Base-by-base conservation (phyloP, 2,113 vertebrate genomes). In the Bathybates hornii region DNA sequence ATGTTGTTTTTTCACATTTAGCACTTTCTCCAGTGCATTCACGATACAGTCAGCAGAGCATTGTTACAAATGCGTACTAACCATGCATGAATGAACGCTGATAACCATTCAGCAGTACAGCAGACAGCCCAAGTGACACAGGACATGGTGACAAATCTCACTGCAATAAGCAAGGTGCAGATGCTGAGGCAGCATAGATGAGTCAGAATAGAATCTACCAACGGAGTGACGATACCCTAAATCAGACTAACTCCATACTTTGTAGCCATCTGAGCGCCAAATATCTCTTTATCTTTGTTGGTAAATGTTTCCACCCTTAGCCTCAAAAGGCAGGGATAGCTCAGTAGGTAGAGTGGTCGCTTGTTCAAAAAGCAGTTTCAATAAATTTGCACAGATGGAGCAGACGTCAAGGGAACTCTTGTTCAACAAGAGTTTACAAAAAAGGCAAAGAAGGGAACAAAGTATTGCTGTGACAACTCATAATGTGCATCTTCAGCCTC, bases 151-250 rank as follows among this genome's bases (percentile, higher is more conserved):
- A 79, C 38, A 80, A 86, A 91, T 86, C 32, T 87, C 71, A 81
- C 61, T 50, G 87, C 71, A 87, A 82, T 88, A 93, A 93, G 91
- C 89, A 89, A 38, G 24, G 81, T 14, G 17, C 17, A 83, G 78
- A 88, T 80, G 95, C 93, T 95, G 94, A 96, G 90, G 82, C 92
- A 94, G 95, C 93, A 92, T 54, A 89, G 56, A 85, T 71, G 4
- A 87, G 84, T 68, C 84, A 93, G 90, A 94, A 93, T 78, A 89
- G 91, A 94, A 95, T 93, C 88, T 87, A 90, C 79, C 10, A 48
- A 85, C 82, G 48, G 50, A 83, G 53, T 41, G 24, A 36, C 21
- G 56, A 41, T 12, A 63, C 36, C 73, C 41, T 52, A 81, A 54
- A 17, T 76, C 43, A 76, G 59, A 86, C 48, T 6, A 73, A 17